Base-by-base conservation (phyloP, 2,113 vertebrate species). In the Phalacrocorax carbo region DNA sequence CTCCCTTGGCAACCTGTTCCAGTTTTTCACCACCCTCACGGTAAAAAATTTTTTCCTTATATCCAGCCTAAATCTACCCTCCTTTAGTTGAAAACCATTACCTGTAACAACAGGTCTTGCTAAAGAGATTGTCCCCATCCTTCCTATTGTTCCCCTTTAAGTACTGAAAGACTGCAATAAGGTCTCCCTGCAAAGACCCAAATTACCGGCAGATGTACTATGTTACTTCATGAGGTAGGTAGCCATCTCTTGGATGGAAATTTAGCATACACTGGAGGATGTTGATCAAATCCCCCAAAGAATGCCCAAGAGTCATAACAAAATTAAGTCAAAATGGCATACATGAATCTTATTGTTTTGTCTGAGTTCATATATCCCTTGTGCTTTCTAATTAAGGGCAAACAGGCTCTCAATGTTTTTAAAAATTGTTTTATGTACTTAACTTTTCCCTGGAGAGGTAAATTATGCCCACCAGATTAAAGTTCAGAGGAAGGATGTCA, bases 401-500 rank as follows among this genome's bases (percentile, higher is more conserved):
- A 95, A 91, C 21, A 95, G 46, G 14, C 64, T 88, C 69, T 86
- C 69, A 26, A 4, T 80, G 49, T 72, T 94, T 90, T 92, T 60
- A 21, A 86, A 93, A 96, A 44, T 77, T 91, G 90, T 61, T 97
- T 93, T 91, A 95, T 90, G 70, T 86, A 93, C 84, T 95, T 90
- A 94, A 94, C 52, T 91, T 91, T 93, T 96, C 89, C 57, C 62
- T 69, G 40, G 70, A 89, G 91, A 93, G 27, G 73, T 64, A 93
- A 90, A 90, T 95, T 92, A 91, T 96, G 66, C 82, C 86, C 78
- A 95, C 25, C n/a, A 91, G 92, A 95, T 88, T 96, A 91, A 91
- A 96, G 84, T 93, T 96, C 90, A 96, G 73, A 87, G 70, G 65
- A 94, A 93, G 70, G 84, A 95, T 65, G 73, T 87, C 73, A 93